phyloP scores from a whole-genome alignment of 2,888 invertebrate genomes.

The Mythimna vitellina region DNA sequence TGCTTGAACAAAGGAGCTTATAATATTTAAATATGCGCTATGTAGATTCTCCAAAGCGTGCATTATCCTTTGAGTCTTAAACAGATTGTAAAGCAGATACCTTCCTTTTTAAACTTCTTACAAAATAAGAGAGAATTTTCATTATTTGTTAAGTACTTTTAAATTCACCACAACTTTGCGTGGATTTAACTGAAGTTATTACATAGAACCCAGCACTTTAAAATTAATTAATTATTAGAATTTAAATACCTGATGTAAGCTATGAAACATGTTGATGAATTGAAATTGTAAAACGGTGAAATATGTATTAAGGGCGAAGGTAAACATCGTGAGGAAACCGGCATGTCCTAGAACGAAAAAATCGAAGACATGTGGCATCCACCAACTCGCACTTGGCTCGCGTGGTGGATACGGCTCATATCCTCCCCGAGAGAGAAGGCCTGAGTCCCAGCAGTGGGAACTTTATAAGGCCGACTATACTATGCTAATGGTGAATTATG shows the following conservation, averaged over 20 bases:
- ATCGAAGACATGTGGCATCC: too few species aligned
- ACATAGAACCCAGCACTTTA: background rate
- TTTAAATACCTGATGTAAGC: background rate
- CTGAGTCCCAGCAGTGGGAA: too few species aligned
- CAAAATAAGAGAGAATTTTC: background rate
- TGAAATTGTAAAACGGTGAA: background rate
- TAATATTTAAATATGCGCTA: background rate
- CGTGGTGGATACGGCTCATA: too few species aligned
- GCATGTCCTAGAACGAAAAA: too few species aligned
- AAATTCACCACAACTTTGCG: conserved; percentile 12
- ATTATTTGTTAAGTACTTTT: background rate
- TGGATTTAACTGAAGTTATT: background rate
- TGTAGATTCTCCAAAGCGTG: conserved; percentile 25
- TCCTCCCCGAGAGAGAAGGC: too few species aligned
- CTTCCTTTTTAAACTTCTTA: conserved; percentile 7
- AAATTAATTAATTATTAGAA: conserved; percentile 18
- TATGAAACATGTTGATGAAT: background rate
- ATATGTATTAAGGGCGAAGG: background rate
- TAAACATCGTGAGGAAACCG: too few species aligned
- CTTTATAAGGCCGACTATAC: too few species aligned
- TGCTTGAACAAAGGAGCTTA: background rate
- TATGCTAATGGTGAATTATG: too few species aligned
- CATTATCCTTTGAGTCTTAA: conserved; percentile 26
- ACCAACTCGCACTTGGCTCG: too few species aligned
- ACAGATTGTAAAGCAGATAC: conserved; percentile 2